A percentile compares a stretch with the other conserved stretches of the same genome.
These are phyloP conservation scores for Mesopsocus fuscifrons DNA, from an alignment of 2,888 invertebrate species.

Conservation along the genomic window DNA sequence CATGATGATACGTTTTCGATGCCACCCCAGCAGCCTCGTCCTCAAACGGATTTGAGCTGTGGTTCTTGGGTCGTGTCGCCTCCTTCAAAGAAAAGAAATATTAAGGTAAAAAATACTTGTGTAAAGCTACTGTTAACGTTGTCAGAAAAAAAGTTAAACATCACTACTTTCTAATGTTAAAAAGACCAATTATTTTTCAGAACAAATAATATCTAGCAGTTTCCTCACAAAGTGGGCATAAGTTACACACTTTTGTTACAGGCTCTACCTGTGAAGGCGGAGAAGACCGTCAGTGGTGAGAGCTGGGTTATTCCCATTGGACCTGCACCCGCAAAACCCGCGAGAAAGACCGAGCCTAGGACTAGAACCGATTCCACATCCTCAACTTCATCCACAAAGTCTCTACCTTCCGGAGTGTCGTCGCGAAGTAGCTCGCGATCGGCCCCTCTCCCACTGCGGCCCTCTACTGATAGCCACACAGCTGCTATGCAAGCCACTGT, in stretches of 20 bases:
- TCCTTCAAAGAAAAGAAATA: background rate
- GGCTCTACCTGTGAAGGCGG: background rate
- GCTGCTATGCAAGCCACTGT: background rate
- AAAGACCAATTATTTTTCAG: too few species aligned
- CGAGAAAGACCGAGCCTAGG: background rate
- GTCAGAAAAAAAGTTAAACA: too few species aligned
- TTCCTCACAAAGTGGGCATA: too few species aligned
- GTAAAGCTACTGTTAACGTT: too few species aligned
- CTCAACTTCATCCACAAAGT: background rate
- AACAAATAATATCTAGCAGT: too few species aligned
- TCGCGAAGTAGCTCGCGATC: background rate
- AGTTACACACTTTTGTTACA: too few species aligned
- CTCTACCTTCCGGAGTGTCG: too few species aligned
- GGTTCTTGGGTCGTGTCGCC: background rate
- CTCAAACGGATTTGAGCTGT: background rate
- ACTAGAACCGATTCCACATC: background rate
- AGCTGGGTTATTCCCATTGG: background rate
- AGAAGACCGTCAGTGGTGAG: background rate
- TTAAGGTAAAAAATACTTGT: too few species aligned
- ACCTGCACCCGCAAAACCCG: background rate
- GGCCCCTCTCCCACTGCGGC: background rate
- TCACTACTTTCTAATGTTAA: too few species aligned
- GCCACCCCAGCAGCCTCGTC: background rate
- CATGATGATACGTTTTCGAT: conserved; percentile 5
- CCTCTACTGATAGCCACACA: background rate